These are phyloP conservation scores for Acanthopagrus latus DNA, from an alignment of 2,797 vertebrate species.

Conservation along the genomic window DNA sequence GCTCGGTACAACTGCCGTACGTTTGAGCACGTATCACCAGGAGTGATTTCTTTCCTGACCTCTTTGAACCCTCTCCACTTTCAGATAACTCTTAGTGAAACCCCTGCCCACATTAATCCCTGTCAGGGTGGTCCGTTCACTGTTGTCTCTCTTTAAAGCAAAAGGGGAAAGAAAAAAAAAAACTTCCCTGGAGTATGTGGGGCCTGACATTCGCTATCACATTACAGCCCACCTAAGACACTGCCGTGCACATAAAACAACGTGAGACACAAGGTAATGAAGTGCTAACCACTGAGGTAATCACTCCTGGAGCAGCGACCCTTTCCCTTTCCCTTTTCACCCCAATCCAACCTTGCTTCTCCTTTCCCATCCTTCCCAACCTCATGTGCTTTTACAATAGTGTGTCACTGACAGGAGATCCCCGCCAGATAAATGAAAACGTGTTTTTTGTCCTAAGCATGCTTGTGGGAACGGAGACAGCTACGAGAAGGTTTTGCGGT, in stretches of 20 bases:
- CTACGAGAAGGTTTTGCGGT: constrained; percentile 57
- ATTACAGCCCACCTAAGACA: constrained; percentile 82
- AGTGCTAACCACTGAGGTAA: constrained; percentile 84
- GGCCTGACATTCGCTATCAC: constrained; percentile 79
- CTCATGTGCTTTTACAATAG: constrained; percentile 28
- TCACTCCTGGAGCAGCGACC: constrained; percentile 63
- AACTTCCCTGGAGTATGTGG: constrained; percentile 75
- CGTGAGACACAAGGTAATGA: constrained; percentile 78
- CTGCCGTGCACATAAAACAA: constrained; percentile 77
- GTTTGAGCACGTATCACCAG: constrained; percentile 21
- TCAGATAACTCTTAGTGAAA: constrained; percentile 63
- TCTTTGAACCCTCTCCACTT: constrained; percentile 38
- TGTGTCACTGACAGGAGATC: constrained; percentile 57
- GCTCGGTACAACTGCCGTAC: constrained; percentile 11
- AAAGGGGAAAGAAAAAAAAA: constrained; percentile 28
- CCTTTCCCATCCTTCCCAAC: constrained; percentile 35
- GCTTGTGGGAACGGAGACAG: constrained; percentile 63
- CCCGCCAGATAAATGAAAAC: constrained; percentile 60
- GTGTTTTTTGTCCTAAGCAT: constrained; percentile 52
- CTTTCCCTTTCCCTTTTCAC: constrained; percentile 46
- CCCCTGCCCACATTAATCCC: constrained; percentile 56
- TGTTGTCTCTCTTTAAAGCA: constrained; percentile 63
- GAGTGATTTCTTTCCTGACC: constrained; percentile 37
- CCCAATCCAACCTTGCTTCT: constrained; percentile 25
- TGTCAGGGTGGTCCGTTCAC: constrained; percentile 77